Percentiles rank a stretch among this genome's conserved stretches.
Conservation (phyloP, 1,140 invertebrate species). For the Euborellia annulipes region DNA sequence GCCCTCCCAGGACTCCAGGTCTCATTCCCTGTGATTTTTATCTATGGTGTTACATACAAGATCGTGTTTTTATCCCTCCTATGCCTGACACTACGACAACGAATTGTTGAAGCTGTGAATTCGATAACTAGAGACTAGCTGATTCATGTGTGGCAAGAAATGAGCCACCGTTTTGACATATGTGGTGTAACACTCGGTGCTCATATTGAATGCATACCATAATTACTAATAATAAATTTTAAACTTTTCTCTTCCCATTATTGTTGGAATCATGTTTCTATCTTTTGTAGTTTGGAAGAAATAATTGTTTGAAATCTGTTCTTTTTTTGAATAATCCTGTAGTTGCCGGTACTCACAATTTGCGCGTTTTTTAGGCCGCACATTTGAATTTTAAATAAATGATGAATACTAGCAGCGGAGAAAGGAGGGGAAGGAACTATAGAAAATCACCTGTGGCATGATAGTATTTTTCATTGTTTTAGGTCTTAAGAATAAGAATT, state of each 20-base stretch:
- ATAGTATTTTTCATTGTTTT: no score
- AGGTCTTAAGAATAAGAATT: no score
- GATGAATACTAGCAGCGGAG: no score
- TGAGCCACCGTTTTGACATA: not conserved
- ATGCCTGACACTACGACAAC: constrained; percentile 1
- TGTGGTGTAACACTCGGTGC: not conserved
- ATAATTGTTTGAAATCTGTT: constrained; percentile 2
- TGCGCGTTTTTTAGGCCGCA: no score
- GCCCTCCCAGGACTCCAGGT: constrained; percentile 16
- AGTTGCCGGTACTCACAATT: no score
- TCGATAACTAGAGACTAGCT: constrained; percentile 1
- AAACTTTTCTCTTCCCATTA: no score
- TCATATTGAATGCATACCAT: constrained; percentile 1
- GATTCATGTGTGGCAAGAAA: constrained; percentile 4
- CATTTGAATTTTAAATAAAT: no score
- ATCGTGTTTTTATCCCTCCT: constrained; percentile 10
- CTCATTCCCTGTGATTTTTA: constrained; percentile 16
- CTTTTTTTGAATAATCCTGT: no score
- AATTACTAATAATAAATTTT: not conserved
- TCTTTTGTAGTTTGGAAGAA: not conserved
- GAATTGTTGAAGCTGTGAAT: constrained; percentile 3
- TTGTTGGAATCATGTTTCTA: not conserved
- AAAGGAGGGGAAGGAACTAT: no score
- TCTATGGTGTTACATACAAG: constrained; percentile 17
- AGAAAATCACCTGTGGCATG: no score